Base-by-base conservation (phyloP, 2,888 invertebrate genomes). In the Acleris emargana region DNA sequence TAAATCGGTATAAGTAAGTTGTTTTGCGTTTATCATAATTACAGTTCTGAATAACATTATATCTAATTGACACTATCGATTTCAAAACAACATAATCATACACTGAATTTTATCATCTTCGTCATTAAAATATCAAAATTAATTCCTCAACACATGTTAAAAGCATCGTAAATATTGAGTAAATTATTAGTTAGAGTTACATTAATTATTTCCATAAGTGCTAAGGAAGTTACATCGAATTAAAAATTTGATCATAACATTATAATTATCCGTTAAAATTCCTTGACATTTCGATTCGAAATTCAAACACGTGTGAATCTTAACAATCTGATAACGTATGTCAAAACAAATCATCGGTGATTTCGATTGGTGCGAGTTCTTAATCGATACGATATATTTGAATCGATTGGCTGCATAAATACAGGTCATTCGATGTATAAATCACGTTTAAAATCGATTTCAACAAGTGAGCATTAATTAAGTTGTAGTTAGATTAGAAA, bases 401-500 rank as follows among this genome's bases (percentile, higher is more conserved):
- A 84, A 80, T 86, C 83, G 83, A 84, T 83, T 77, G 75, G 72
- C 82, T 76, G 74, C 77, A 76, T 86, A 89, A 89, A 91, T 88
- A 89, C 86, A 81, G 91, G 90, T 88, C 89, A 87, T 81, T 86
- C 84, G 85, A 83, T 86, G 84, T 87, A 91, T 91, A 91, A 91
- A 92, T 92, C 91, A 91, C 85, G 78, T 82, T 85, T 72, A 83
- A 89, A 91, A 91, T 91, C 91, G 91, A 91, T 90, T 91, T 91
- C 89, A 90, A 91, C 91, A 89, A 91, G 91, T 91, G 90, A 83
- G 89, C 89, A 92, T 92, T 91, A 91, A 92, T 92, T 90, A 91
- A 91, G 88, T 86, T 91, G 91, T 91, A 88, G 89, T 89, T 87
- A 88, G 91, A 91, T 91, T 88, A 83, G 88, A 89, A 90, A 90